Conservation (phyloP, 2,888 invertebrate species). For the Pterostichus madidus region DNA sequence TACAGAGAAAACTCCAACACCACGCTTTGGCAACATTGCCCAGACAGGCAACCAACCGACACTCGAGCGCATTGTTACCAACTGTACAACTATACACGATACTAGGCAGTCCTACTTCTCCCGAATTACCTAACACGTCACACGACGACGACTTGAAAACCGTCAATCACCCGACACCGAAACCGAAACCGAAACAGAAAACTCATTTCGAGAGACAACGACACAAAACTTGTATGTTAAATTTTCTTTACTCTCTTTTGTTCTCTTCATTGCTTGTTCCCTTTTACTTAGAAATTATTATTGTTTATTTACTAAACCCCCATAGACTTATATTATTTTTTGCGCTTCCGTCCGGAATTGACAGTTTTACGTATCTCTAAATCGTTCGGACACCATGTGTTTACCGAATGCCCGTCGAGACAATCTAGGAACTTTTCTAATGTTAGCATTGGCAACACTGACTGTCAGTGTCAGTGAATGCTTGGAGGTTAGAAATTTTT, state of each 20-base stretch:
- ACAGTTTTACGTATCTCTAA: too few species aligned
- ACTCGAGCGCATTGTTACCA: conserved; percentile 3
- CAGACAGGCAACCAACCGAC: conserved; percentile 7
- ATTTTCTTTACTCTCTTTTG: background rate
- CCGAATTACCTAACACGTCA: conserved; percentile 17
- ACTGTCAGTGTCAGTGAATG: too few species aligned
- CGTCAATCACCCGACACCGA: background rate
- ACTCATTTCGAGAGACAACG: background rate
- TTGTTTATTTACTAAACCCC: too few species aligned
- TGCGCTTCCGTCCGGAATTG: too few species aligned
- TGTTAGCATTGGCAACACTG: too few species aligned
- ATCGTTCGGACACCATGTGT: too few species aligned
- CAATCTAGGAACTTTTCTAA: too few species aligned
- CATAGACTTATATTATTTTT: too few species aligned
- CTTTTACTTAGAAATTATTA: too few species aligned
- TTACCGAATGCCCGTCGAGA: too few species aligned
- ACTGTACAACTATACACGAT: conserved; percentile 8
- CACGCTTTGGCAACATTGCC: conserved; percentile 46
- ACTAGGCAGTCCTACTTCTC: conserved; percentile 41
- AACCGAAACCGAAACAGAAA: conserved; percentile 24
- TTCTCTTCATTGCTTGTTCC: background rate
- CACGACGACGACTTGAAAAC: background rate
- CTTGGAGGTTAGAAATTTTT: too few species aligned
- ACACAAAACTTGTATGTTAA: conserved; percentile 33
- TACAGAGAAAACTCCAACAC: conserved; percentile 36